Base-by-base conservation (phyloP, 1,140 invertebrate genomes). In the Heliconius hermathena region DNA sequence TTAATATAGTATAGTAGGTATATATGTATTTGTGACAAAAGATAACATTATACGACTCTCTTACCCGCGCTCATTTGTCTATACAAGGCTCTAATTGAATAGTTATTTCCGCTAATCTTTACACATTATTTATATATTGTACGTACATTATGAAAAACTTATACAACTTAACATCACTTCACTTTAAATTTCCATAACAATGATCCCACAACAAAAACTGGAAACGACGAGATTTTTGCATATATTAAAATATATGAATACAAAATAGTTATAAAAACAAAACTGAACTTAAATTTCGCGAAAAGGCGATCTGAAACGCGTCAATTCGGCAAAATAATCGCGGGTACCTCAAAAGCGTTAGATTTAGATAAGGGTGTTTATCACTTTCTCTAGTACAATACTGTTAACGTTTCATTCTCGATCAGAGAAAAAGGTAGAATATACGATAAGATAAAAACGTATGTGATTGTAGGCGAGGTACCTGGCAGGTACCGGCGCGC, bases 171-270 rank as follows among this genome's bases (percentile, higher is more conserved):
- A 86, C 78, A 16, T 46, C 84, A 86, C 84, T 83, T 84, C 84
- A 84, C 82, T 85, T 46, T 80, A 74, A 79, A 93, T 92, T 88
- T 90, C 83, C 91, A 91, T 91, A 90, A 94, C 89, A 93, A 93
- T 93, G 82, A 89, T 89, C 80, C 77, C 82, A 87, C 81, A 91
- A 92, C 90, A 92, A 90, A 90, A 90, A 90, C 81, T 88, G 81
- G 80, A 90, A 88, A 89, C 91, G 90, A 87, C 85, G 83, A 82
- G 84, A 87, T 90, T 89, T 86, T 87, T 86, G 88, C 75, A 86
- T 88, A 88, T 85, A 86, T 84, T 86, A 83, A 84, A 82, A 87
- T 74, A 82, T 60, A 86, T 90, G 84, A 91, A 91, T 93, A 91
- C 89, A 89, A 83, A 90, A 81, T 72, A 83, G 83, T 80, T 86